phyloP scores from a whole-genome alignment of 2,888 invertebrate species.

The Oscheius onirici region DNA sequence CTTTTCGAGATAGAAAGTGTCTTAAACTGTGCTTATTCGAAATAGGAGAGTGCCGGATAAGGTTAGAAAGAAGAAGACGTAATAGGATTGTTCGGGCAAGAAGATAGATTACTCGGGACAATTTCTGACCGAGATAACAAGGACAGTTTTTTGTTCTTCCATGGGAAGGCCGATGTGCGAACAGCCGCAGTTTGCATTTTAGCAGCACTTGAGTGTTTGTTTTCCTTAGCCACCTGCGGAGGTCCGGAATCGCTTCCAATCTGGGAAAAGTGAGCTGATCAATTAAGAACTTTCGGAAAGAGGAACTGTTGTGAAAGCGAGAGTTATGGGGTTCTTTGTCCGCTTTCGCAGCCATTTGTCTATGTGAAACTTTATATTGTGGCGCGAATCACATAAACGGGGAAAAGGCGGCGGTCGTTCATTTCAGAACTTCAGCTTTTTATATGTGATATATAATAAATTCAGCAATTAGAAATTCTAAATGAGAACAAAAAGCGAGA shows the following conservation, averaged over 20 bases:
- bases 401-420: neutral
- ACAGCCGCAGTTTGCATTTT: slow-evolving; percentile 31
- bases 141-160: slow-evolving; percentile 19
- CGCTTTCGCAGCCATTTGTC: slow-evolving; percentile 11
- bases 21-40: neutral
- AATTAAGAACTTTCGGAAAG: neutral
- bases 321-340: neutral
- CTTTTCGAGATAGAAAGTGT: neutral
- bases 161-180: slow-evolving; percentile 27
- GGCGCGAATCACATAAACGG: slow-evolving; percentile 1
- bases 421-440: too few species aligned
- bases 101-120: slow-evolving; percentile 20
- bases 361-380: slow-evolving; percentile 20
- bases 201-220: slow-evolving; percentile 28
- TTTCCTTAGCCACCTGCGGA: slow-evolving; percentile 27
- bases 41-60: neutral
- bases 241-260: slow-evolving; percentile 19
- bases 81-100: slow-evolving; percentile 11
- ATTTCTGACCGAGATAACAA: slow-evolving; percentile 15
- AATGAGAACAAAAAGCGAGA: too few species aligned
- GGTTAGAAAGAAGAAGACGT: neutral
- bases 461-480: too few species aligned
- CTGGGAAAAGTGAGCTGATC: neutral
- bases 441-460: too few species aligned
- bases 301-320: neutral